Percentiles rank a stretch among this genome's conserved stretches.
These are phyloP conservation scores for Melanocharis versteri DNA, from an alignment of 2,113 vertebrate species.

Conservation along the genomic window DNA sequence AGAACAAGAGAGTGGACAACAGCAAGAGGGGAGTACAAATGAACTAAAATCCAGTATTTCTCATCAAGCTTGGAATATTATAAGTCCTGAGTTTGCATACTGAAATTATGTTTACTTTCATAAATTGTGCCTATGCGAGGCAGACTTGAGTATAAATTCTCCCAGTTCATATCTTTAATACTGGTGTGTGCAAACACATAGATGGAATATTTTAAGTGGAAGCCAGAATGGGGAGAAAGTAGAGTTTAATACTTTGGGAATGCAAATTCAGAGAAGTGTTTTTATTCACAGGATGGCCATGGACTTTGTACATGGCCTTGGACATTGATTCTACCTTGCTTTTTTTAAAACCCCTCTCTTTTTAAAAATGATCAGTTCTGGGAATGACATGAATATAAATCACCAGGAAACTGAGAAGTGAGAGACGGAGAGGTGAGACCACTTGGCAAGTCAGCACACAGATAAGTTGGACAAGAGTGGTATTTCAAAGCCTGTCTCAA, in stretches of 20 bases:
- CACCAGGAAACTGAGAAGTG: neutral
- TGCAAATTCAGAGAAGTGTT: neutral
- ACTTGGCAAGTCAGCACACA: neutral
- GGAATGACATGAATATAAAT: neutral
- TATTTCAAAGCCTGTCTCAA: neutral
- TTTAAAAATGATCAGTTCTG: neutral
- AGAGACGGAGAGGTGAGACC: neutral
- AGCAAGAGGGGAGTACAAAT: neutral
- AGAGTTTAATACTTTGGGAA: neutral
- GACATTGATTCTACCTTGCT: neutral
- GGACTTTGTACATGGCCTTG: neutral
- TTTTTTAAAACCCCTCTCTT: neutral
- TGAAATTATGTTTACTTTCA: neutral
- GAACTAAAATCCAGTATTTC: neutral
- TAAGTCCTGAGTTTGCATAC: neutral
- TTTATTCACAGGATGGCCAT: neutral
- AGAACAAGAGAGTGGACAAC: neutral
- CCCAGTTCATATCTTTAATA: neutral
- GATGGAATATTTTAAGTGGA: neutral
- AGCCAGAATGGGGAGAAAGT: neutral
- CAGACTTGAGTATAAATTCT: neutral
- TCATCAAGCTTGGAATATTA: neutral
- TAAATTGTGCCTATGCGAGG: neutral
- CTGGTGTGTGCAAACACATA: neutral
- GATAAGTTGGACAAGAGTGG: neutral